Evolutionary conservation across 2,113 vertebrate genomes (phyloP).

Genomic region (Notechis scutatus): DNA sequence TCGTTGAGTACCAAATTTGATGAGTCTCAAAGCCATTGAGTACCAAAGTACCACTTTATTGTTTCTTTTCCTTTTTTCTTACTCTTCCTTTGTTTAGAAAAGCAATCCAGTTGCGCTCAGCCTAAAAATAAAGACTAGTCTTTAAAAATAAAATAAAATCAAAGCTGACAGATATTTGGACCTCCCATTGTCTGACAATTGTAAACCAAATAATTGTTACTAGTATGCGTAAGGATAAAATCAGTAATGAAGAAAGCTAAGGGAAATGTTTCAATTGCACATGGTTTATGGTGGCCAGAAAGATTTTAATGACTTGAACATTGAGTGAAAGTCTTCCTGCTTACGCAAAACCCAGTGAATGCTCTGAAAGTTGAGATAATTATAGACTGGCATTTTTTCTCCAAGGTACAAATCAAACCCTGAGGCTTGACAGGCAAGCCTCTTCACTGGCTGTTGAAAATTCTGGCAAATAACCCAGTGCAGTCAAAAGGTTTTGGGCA

Average conservation of each 20-base stretch:
- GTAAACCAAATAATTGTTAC: not conserved
- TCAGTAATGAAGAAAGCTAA: not conserved
- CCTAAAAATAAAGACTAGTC: not conserved
- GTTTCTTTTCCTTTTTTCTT: not conserved
- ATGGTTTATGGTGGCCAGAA: not conserved
- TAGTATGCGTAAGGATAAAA: not conserved
- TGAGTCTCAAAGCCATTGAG: not conserved
- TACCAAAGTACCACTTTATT: not conserved
- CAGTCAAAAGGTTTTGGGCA: not conserved
- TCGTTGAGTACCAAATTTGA: not conserved
- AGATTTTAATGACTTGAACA: not conserved
- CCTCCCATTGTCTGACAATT: not conserved
- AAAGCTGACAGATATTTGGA: not conserved
- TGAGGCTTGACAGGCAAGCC: conserved; percentile 16
- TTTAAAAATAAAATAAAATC: not conserved
- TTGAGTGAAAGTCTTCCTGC: not conserved
- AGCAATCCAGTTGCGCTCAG: not conserved
- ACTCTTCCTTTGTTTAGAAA: not conserved
- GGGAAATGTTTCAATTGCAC: not conserved
- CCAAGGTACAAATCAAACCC: not conserved
- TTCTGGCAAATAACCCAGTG: not conserved
- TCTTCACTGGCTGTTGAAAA: conserved; percentile 15
- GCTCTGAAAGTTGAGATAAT: conserved; percentile 35
- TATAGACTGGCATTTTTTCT: conserved; percentile 33
- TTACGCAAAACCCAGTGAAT: not conserved